Evolutionary conservation across 2,113 vertebrate genomes (phyloP).

Genomic region (Uria aalge): DNA sequence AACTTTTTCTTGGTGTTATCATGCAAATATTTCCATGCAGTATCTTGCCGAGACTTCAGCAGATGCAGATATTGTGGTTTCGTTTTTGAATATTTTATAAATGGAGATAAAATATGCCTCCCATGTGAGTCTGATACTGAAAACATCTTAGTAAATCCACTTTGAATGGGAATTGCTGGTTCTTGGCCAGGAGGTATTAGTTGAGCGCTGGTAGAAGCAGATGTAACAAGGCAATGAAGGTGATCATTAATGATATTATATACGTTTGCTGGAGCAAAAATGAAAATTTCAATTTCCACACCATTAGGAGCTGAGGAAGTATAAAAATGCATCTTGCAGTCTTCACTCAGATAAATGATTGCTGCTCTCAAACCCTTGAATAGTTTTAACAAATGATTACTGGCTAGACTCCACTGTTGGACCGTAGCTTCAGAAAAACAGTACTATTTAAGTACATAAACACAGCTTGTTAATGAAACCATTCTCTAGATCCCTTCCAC

Average conservation of each 20-base stretch:
- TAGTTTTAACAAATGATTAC: conserved; percentile 34
- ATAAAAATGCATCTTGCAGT: conserved; percentile 24
- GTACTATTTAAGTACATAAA: background rate
- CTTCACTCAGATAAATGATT: conserved; percentile 14
- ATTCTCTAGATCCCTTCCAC: background rate
- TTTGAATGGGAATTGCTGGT: background rate
- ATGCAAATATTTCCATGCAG: background rate
- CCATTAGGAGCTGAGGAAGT: conserved; percentile 35
- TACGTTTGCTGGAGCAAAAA: background rate
- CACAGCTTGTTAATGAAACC: background rate
- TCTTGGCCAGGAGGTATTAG: background rate
- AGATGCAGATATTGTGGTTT: background rate
- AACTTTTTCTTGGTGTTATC: background rate
- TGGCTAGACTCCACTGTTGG: background rate
- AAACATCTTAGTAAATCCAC: background rate
- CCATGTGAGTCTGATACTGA: background rate
- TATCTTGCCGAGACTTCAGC: background rate
- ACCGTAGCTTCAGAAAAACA: background rate
- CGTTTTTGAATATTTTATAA: background rate
- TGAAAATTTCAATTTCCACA: conserved; percentile 35
- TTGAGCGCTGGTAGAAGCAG: background rate
- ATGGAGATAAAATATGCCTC: background rate
- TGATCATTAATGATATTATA: conserved; percentile 19
- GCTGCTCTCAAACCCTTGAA: conserved; percentile 22
- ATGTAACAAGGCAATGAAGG: background rate